Evolutionary conservation across 1,140 invertebrate species (phyloP).

Genomic region (Diprion similis): DNA sequence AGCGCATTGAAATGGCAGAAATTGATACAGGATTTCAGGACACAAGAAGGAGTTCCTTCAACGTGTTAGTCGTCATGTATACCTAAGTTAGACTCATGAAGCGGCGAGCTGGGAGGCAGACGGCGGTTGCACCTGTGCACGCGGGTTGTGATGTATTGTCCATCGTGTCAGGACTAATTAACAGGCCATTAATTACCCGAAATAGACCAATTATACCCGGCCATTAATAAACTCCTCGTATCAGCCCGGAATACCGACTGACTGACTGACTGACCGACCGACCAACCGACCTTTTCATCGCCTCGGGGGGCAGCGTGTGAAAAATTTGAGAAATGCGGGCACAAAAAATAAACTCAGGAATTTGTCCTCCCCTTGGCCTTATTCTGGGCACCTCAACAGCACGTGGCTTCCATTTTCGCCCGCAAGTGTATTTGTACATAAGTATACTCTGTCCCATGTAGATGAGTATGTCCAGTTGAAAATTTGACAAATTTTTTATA

Average conservation of each 20-base stretch:
- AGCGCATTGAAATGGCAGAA: background rate
- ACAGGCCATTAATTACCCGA: conserved; percentile 38
- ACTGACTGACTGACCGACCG: background rate
- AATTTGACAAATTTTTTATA: too few species aligned
- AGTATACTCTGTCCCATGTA: too few species aligned
- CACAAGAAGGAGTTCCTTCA: background rate
- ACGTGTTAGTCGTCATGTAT: conserved; percentile 13
- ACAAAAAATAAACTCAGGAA: conserved; percentile 1
- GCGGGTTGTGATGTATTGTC: background rate
- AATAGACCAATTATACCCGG: conserved; percentile 37
- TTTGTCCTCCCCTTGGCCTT: background rate
- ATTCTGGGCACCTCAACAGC: background rate
- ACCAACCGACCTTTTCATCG: background rate
- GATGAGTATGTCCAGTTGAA: too few species aligned
- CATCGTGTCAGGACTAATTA: conserved; percentile 37
- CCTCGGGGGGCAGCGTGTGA: conserved; percentile 6
- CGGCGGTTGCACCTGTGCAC: conserved; percentile 26
- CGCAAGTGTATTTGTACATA: too few species aligned
- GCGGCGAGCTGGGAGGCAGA: conserved; percentile 11
- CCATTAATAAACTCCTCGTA: conserved; percentile 31
- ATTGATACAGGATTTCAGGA: too few species aligned
- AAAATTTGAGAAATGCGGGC: background rate
- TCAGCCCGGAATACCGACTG: conserved; percentile 11
- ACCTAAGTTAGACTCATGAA: too few species aligned
- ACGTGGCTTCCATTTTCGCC: too few species aligned